Conservation (phyloP, 2,797 vertebrate species). For the Capromys pilorides region DNA sequence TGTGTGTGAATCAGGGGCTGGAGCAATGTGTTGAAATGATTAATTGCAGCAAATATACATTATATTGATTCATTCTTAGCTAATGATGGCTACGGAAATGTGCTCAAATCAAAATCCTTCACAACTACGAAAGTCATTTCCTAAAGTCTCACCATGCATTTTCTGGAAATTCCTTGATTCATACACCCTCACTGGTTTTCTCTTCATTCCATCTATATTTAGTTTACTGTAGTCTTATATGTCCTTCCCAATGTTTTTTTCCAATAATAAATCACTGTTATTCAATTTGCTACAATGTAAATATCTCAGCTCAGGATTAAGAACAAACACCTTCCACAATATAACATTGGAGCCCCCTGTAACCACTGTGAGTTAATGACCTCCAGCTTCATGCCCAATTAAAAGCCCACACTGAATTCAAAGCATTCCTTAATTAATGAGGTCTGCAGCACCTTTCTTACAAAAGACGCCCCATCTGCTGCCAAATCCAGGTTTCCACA, state of each 20-base stretch:
- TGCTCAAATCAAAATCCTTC: background rate
- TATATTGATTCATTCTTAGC: background rate
- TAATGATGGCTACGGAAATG: background rate
- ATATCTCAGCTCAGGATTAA: background rate
- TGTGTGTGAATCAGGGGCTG: background rate
- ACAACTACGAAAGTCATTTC: background rate
- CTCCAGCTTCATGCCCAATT: too few species aligned
- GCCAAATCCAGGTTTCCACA: background rate
- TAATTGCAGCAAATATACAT: background rate
- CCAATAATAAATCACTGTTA: background rate
- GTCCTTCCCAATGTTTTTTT: background rate
- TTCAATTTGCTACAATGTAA: background rate
- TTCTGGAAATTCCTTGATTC: slow-evolving; percentile 45
- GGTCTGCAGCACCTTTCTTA: background rate
- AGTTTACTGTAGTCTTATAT: background rate
- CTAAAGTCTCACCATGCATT: background rate
- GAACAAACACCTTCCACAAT: background rate
- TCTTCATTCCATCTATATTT: background rate
- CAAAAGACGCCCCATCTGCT: background rate
- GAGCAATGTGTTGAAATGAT: slow-evolving; percentile 1
- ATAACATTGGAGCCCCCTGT: background rate
- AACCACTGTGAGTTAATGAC: background rate
- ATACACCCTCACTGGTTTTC: background rate
- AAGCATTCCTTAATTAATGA: background rate
- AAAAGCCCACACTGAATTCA: background rate